Evolutionary conservation across 2,888 invertebrate genomes (phyloP).

Genomic region (Xestia xanthographa): DNA sequence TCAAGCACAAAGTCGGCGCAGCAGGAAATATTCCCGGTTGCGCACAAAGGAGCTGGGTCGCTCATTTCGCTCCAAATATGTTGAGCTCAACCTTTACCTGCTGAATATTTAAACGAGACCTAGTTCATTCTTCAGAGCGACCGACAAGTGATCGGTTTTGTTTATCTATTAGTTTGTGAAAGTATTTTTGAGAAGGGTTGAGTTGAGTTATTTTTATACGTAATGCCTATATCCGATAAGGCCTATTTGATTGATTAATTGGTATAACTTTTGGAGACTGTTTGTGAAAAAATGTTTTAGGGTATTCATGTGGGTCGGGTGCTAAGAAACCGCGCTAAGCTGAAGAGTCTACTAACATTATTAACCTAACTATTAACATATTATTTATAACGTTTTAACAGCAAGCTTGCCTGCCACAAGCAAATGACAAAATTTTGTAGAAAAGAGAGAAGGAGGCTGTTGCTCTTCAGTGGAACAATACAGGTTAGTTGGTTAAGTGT

Average conservation of each 20-base stretch:
- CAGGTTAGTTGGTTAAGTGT: background rate
- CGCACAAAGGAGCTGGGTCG: constrained; percentile 40
- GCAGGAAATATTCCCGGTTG: constrained; percentile 48
- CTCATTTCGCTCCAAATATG: constrained; percentile 51
- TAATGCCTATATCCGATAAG: background rate
- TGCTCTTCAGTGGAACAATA: background rate
- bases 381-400: background rate
- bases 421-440: background rate
- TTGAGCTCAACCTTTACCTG: constrained; percentile 28
- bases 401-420: background rate
- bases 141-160: constrained; percentile 39
- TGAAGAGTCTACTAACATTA: background rate
- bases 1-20: constrained; percentile 44
- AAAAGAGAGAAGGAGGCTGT: background rate
- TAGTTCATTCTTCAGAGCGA: constrained; percentile 7
- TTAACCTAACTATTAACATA: background rate
- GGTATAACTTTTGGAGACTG: background rate
- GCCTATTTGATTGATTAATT: constrained; percentile 34
- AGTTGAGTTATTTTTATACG: background rate
- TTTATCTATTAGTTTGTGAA: constrained; percentile 34
- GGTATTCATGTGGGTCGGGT: too few relatives aligned
- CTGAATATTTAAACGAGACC: constrained; percentile 45
- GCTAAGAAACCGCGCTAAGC: background rate
- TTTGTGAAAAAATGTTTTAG: background rate
- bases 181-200: constrained; percentile 37